Evolutionary conservation across 2,888 invertebrate species (phyloP), one percentile per base, ranked within the genome.

Genomic region (Argyresthia albistria): DNA sequence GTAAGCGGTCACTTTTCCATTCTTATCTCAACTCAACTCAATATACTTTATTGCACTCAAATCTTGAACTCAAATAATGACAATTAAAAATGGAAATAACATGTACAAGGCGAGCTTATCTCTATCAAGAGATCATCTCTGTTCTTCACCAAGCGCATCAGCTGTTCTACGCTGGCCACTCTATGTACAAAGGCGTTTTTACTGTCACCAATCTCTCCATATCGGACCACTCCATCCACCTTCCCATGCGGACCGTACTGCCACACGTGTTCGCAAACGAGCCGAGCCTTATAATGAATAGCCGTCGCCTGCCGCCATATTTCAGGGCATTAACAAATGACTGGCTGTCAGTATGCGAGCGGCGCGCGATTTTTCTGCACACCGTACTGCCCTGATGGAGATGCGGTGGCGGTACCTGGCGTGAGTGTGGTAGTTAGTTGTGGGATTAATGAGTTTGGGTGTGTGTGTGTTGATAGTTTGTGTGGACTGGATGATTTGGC

Each of bases 301-400:
- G 81, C 81, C 80, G 81, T 79, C 82, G 80, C 77, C 74, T 73
- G 73, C 72, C 76, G 68, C 82, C 80, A 84, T 87, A 86, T 84
- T 83, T 86, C 84, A 86, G 74, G 69, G 83, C 79, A 84, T 87
- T 87, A 84, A 87, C 86, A 86, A 87, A 87, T 81, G 83, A 82
- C 80, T 75, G 60, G 63, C 79, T 77, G 87, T 84, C 86, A 76
- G 66, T 69, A 73, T 64, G 69, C 65, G 80, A 77, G 77, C 76
- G 74, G 77, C 69, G 73, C 72, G 69, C 84, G 69, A 86, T 86
- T 87, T 87, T 86, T 87, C 86, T 84, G 86, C 76, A 65, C 77
- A 78, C 84, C 71, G 81, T 83, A 80, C 80, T 47, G 65, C 70
- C 66, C 75, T 83, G 83, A 84, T 76, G 77, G 78, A 83, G 77